phyloP scores from a whole-genome alignment of 2,888 invertebrate genomes.

The Terebella lapidaria region DNA sequence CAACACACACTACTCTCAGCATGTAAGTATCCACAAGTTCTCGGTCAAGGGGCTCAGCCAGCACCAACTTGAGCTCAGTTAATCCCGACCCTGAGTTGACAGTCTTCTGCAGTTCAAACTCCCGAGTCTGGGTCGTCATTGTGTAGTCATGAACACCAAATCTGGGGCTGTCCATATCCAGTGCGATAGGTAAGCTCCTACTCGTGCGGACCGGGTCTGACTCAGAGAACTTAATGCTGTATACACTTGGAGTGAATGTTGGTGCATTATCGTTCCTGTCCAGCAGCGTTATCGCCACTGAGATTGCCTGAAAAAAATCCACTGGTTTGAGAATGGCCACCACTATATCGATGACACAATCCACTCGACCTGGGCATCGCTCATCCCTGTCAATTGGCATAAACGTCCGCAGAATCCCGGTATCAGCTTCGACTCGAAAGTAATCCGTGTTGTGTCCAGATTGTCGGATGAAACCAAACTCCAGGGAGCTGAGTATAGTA shows the following conservation, averaged over 20 bases:
- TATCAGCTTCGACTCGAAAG: slow-evolving; percentile 2
- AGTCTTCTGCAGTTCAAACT: slow-evolving; percentile 11
- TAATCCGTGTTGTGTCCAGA: neutral
- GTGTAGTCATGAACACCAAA: neutral
- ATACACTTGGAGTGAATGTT: neutral
- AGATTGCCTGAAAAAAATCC: slow-evolving; percentile 1
- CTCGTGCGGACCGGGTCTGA: neutral
- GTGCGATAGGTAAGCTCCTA: neutral
- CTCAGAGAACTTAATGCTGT: slow-evolving; percentile 2
- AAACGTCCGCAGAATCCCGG: slow-evolving; percentile 4
- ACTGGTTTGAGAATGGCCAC: slow-evolving; percentile 5
- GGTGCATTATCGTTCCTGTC: slow-evolving; percentile 8
- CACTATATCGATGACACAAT: slow-evolving; percentile 1
- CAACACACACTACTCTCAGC: slow-evolving; percentile 30
- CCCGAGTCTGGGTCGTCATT: neutral
- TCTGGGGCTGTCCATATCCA: slow-evolving; percentile 1
- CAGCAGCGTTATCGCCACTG: neutral
- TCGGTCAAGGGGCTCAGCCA: slow-evolving; percentile 28
- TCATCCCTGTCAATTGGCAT: slow-evolving; percentile 5
- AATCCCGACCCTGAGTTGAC: slow-evolving; percentile 22
- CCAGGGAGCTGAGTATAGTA: neutral
- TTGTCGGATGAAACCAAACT: slow-evolving; percentile 1
- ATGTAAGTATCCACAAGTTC: slow-evolving; percentile 29
- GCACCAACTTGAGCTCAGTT: neutral
- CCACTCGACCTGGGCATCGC: slow-evolving; percentile 4